Base-by-base conservation (phyloP, 1,140 invertebrate species). In the Pissodes strobi region DNA sequence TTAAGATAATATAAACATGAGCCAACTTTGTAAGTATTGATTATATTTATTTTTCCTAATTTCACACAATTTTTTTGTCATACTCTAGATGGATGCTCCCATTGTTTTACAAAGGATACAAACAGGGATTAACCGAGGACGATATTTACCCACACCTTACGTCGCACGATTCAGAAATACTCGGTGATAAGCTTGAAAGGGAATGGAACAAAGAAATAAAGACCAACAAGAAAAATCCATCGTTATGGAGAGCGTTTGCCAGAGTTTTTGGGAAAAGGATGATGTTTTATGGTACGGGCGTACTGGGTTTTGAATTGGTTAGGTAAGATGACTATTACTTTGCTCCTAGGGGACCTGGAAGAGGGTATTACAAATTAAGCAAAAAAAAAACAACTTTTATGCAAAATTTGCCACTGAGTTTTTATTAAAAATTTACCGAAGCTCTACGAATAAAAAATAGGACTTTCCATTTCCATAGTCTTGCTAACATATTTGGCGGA, bases 161-260 rank as follows among this genome's bases (percentile, higher is more conserved):
- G 18, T 43, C 53, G n/a, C 66, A 69, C 21, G 68, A 71, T 12
- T 71, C 72, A 2, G 66, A 53, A 37, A 56, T 68, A 4, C 70
- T 86, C 69, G 86, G 87, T 15, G 79, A 86, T 68, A 74, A 76
- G 38, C 74, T 89, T 25, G 79, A 83, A 69, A 80, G 76, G 69
- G 78, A 79, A 13, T 86, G 84, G 85, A 76, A 81, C 5, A 66
- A 68, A 23, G 82, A 85, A 70, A 12, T 67, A 8, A 65, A 64
- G 21, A 38, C 25, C 21, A 56, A 60, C 2, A 72, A 65, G 69
- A 51, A 73, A 45, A 70, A 68, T 25, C 79, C 81, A 10, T 79
- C 75, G 46, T 70, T 81, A 39, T 69, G 74, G 27, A 72, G 56
- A 48, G 77, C 78, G 6, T 30, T 81, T 3, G 18, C 71, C 5